A percentile compares a stretch with the other conserved stretches of the same genome.
phyloP scores from a whole-genome alignment of 2,888 invertebrate genomes.

The Leucozona laternaria region DNA sequence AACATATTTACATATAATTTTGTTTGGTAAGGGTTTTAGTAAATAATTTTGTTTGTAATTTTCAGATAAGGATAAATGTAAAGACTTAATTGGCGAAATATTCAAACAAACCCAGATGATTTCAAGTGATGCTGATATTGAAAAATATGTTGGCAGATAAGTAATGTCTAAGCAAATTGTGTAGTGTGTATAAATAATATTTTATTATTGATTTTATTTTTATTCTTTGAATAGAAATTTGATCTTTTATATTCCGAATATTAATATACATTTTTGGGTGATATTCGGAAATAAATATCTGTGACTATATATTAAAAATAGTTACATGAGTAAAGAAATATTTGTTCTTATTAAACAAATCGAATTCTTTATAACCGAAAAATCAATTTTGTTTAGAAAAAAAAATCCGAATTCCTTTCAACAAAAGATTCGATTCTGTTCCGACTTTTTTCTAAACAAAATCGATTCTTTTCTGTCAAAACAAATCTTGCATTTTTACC shows the following conservation, averaged over 20 bases:
- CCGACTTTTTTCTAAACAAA: too few relatives aligned
- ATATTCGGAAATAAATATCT: background rate
- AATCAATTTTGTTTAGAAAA: too few relatives aligned
- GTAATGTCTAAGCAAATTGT: background rate
- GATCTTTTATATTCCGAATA: background rate
- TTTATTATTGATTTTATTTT: background rate
- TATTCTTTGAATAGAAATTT: background rate
- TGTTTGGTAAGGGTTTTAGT: background rate
- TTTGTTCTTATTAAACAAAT: too few relatives aligned
- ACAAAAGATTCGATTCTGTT: too few relatives aligned
- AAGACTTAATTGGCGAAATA: constrained; percentile 79
- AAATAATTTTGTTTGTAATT: background rate
- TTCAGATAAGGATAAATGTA: constrained; percentile 79
- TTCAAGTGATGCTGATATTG: constrained; percentile 80
- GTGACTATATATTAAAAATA: background rate
- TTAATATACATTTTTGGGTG: background rate
- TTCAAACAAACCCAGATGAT: constrained; percentile 80
- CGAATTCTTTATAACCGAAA: too few relatives aligned
- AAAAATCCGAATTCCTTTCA: too few relatives aligned
- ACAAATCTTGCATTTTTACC: too few relatives aligned
- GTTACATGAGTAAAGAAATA: background rate
- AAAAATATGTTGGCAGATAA: constrained; percentile 60
- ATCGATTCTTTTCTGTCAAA: too few relatives aligned
- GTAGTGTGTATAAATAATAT: constrained; percentile 7
- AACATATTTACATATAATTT: background rate